phyloP scores from a whole-genome alignment of 1,140 invertebrate genomes.

The Brachionus asplanchnoidis region DNA sequence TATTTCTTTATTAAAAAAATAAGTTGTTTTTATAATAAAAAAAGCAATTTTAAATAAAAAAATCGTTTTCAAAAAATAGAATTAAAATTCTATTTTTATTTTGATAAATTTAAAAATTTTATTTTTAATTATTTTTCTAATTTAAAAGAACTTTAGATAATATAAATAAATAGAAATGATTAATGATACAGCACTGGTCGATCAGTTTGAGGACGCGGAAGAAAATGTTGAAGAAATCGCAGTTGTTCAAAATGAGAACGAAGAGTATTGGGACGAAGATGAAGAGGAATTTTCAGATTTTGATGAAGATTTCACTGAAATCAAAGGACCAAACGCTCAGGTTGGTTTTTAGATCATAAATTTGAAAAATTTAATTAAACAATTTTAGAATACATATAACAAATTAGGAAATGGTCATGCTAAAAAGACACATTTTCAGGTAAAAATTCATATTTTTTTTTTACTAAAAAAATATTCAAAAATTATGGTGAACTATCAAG shows the following conservation, averaged over 20 bases:
- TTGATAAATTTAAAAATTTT: too few relatives aligned
- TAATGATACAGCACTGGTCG: background rate
- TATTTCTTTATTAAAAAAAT: background rate
- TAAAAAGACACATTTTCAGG: slow-evolving; percentile 7
- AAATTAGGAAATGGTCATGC: background rate
- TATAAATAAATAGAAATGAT: background rate
- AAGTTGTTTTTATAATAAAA: background rate
- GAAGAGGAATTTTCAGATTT: slow-evolving; percentile 18
- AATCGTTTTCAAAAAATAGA: background rate
- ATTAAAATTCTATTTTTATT: slow-evolving; percentile 22
- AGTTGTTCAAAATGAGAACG: background rate
- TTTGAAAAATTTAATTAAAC: background rate
- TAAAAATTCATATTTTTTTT: background rate
- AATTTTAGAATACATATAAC: slow-evolving; percentile 23
- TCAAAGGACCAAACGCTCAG: slow-evolving; percentile 33
- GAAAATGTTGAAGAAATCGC: background rate
- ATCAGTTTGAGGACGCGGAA: slow-evolving; percentile 34
- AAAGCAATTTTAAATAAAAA: background rate
- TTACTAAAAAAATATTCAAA: too few relatives aligned
- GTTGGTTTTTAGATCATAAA: background rate
- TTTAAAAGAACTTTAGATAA: background rate
- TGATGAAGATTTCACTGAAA: slow-evolving; percentile 15
- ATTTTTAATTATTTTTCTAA: too few relatives aligned
- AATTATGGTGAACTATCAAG: too few relatives aligned
- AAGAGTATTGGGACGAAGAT: background rate